Evolutionary conservation across 2,113 vertebrate species (phyloP), one percentile per base, ranked within the genome.

Genomic region (Anoura caudifer): DNA sequence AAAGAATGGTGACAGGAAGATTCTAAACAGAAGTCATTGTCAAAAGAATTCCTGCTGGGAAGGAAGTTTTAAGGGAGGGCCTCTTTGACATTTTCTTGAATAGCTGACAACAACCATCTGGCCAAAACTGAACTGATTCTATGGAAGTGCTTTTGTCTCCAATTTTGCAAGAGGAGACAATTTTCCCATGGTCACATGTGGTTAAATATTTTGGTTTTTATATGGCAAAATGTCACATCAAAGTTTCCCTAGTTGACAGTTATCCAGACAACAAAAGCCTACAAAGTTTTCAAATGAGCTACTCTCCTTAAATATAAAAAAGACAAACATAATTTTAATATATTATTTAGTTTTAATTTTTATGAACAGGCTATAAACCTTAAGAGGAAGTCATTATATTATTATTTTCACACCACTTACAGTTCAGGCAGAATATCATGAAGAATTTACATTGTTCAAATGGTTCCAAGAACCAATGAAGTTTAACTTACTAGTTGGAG

Each of bases 31-130:
- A 97, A 97, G 94, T 92, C 95, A 98, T 95, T 98, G 97, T 94
- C 91, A 90, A 87, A 86, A 98, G 97, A 97, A 98, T 97, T 98
- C 98, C 98, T 98, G 97, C 96, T 72, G 76, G 98, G 98, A 98
- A 98, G 98, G 98, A 98, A 98, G 97, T 96, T 95, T 95, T 75
- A 56, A 80, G 87, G 95, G 87, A 95, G 92, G 95, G 95, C 31
- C 90, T 96, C 94, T 95, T 72, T 94, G 87, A 87, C 87, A 97
- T 96, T 95, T 97, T 97, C 95, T 97, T 84, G 54, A 97, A 9
- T 67, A 97, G 95, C 1, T 14, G 0, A 97, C 22, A 96, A 95
- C 36, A 95, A 95, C 96, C 28, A 52, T 70, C 56, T 95, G 77
- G 91, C 77, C 67, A 84, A 87, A 81, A 81, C 45, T 47, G 87